Conservation (phyloP, 2,888 invertebrate species). For the Cataglyphis rosenhaueri region DNA sequence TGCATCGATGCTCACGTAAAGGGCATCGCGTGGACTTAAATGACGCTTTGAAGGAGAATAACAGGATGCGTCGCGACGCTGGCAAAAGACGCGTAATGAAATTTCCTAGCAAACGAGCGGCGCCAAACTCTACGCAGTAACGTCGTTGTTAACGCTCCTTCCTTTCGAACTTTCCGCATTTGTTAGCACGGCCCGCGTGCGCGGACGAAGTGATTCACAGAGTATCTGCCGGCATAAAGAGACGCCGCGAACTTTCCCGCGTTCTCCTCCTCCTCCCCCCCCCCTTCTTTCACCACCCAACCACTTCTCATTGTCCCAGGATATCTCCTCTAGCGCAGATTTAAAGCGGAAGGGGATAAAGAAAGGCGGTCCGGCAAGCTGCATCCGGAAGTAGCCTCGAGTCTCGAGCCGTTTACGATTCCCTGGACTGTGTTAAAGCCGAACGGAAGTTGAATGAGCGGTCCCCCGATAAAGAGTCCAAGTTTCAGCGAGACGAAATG, state of each 20-base stretch:
- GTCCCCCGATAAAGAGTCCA: neutral
- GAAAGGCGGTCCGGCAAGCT: slow-evolving; percentile 38
- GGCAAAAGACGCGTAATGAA: slow-evolving; percentile 48
- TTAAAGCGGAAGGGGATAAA: slow-evolving; percentile 46
- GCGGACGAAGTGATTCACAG: slow-evolving; percentile 54
- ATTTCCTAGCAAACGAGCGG: slow-evolving; percentile 46
- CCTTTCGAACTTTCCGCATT: slow-evolving; percentile 64
- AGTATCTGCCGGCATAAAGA: slow-evolving; percentile 53
- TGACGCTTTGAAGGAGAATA: slow-evolving; percentile 3
- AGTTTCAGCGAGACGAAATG: slow-evolving; percentile 43
- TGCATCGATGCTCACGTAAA: slow-evolving; percentile 15
- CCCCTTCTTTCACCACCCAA: neutral
- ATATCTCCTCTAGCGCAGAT: slow-evolving; percentile 45
- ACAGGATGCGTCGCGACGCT: slow-evolving; percentile 8
- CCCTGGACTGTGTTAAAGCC: slow-evolving; percentile 68
- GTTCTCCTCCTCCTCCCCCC: neutral
- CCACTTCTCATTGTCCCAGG: neutral
- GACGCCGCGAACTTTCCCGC: slow-evolving; percentile 39
- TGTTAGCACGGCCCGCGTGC: slow-evolving; percentile 43
- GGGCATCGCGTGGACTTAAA: slow-evolving; percentile 9
- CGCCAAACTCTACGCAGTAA: slow-evolving; percentile 49
- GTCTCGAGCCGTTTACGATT: slow-evolving; percentile 66
- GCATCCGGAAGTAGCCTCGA: slow-evolving; percentile 63
- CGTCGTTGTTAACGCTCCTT: slow-evolving; percentile 38
- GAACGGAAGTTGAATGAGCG: slow-evolving; percentile 69